phyloP scores from a whole-genome alignment of 2,113 vertebrate genomes.

The Xiphophorus hellerii region DNA sequence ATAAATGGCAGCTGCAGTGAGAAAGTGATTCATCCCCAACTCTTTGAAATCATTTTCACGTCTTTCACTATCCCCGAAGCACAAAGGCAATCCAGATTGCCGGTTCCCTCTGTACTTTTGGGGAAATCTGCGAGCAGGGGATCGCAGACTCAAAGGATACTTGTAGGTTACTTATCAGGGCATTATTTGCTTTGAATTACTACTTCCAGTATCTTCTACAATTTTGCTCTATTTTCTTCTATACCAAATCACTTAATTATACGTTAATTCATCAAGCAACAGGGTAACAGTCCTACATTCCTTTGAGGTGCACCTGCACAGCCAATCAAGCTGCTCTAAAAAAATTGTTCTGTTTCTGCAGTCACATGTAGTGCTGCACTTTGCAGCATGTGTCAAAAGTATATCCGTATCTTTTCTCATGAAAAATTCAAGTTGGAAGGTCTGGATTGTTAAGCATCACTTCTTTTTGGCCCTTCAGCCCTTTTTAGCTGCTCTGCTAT shows the following conservation, averaged over 20 bases:
- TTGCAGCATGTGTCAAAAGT: background rate
- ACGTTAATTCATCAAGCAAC: too few relatives aligned
- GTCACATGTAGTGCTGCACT: background rate
- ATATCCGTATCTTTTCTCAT: background rate
- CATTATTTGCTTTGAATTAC: background rate
- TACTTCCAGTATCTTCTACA: conserved; percentile 1
- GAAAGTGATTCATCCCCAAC: conserved; percentile 67
- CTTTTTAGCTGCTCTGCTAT: background rate
- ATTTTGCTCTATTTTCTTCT: background rate
- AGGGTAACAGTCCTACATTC: too few relatives aligned
- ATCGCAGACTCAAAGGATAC: conserved; percentile 58
- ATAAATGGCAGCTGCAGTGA: conserved; percentile 61
- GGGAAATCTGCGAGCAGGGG: conserved; percentile 65
- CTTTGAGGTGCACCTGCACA: too few relatives aligned
- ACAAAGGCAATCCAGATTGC: conserved; percentile 68
- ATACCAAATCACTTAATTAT: background rate
- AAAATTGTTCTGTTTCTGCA: too few relatives aligned
- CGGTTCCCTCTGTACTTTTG: conserved; percentile 67
- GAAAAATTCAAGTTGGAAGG: background rate
- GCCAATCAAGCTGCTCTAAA: too few relatives aligned
- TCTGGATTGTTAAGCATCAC: conserved; percentile 12
- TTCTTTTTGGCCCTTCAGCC: conserved; percentile 1
- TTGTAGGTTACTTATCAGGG: conserved; percentile 48
- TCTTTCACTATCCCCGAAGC: conserved; percentile 55
- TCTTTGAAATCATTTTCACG: conserved; percentile 75